Evolutionary conservation across 1,140 invertebrate species (phyloP).

Genomic region (Orius insidiosus): DNA sequence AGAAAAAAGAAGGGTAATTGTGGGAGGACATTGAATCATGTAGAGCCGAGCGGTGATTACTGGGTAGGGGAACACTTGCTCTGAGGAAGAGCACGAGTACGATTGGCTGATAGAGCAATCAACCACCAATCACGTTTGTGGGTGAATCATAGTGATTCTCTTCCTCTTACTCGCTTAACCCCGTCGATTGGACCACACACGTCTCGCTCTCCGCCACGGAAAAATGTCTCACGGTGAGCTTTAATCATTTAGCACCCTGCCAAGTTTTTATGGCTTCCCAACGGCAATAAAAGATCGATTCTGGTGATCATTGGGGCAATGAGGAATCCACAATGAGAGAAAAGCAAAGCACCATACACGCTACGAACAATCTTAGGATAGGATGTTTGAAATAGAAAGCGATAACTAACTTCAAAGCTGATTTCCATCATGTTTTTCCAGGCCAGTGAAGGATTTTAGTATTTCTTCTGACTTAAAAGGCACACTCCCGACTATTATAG

Average conservation of each 20-base stretch:
- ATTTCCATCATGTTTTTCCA: neutral
- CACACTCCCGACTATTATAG: neutral
- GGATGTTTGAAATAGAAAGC: neutral
- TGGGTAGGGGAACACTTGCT: conserved; percentile 1
- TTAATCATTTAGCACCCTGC: neutral
- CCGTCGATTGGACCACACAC: conserved; percentile 5
- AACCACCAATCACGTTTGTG: conserved; percentile 3
- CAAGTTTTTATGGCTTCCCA: neutral
- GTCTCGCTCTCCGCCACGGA: neutral
- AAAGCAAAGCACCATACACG: neutral
- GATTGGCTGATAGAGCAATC: conserved; percentile 7
- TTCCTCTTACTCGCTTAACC: neutral
- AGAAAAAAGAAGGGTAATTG: neutral
- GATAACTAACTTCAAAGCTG: neutral
- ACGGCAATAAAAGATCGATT: too few species aligned
- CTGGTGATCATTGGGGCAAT: too few species aligned
- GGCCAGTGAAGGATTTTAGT: neutral
- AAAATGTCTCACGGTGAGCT: neutral
- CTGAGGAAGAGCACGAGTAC: neutral
- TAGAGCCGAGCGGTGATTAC: neutral
- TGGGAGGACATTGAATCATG: neutral
- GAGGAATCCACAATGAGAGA: too few species aligned
- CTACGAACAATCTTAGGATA: neutral
- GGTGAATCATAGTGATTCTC: conserved; percentile 1
- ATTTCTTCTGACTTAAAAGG: too few species aligned